phyloP scores from a whole-genome alignment of 2,797 vertebrate species.

The Etheostoma perlongum region DNA sequence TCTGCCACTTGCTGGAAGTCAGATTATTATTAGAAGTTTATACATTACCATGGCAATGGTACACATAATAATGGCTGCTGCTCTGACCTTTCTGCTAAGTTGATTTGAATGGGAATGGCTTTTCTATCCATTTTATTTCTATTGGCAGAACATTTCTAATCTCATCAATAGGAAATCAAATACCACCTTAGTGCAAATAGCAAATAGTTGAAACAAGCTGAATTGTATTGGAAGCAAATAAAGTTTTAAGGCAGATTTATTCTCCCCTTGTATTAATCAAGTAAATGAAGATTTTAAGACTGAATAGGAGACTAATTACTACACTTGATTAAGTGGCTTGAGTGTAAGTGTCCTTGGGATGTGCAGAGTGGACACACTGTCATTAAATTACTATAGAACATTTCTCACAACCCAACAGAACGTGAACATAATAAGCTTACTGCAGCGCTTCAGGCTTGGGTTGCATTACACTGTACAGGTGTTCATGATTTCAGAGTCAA shows the following conservation, averaged over 20 bases:
- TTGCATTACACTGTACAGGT: neutral
- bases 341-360: slow-evolving; percentile 22
- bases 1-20: too few relatives aligned
- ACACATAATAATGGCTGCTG: too few relatives aligned
- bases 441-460: neutral
- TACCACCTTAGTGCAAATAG: slow-evolving; percentile 7
- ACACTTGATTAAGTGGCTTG: slow-evolving; percentile 32
- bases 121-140: too few relatives aligned
- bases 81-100: too few relatives aligned
- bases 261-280: slow-evolving; percentile 32
- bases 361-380: neutral
- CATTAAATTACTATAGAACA: neutral
- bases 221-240: slow-evolving; percentile 32
- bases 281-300: slow-evolving; percentile 37
- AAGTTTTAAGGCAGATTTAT: neutral
- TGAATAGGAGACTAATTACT: slow-evolving; percentile 36
- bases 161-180: slow-evolving; percentile 4
- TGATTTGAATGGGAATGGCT: too few relatives aligned
- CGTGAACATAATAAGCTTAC: neutral
- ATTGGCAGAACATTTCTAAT: neutral
- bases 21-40: too few relatives aligned
- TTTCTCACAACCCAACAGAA: neutral
- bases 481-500: neutral
- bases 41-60: too few relatives aligned
- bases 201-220: neutral